Evolutionary conservation across 2,888 invertebrate genomes (phyloP), one percentile per base, ranked within the genome.

Genomic region (Apodemia mormo): DNA sequence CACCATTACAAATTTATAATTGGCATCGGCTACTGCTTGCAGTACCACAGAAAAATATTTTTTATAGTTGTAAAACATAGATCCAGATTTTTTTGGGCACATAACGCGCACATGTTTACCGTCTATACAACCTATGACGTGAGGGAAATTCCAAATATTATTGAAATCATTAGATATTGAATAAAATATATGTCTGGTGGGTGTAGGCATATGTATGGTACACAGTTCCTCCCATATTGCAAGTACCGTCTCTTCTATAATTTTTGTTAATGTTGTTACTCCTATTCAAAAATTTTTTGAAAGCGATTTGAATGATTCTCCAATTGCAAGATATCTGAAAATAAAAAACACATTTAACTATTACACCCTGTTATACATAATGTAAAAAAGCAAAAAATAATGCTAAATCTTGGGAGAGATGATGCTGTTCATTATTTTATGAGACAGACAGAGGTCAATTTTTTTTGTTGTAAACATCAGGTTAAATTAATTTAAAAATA

Each of bases 71-170:
- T 74, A 80, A 74, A 68, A 80, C 69, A 71, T 64, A 43, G 78
- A 80, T 22, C 78, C 80, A 43, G 72, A 71, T 37, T 75, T 69
- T 66, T 71, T 68, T 37, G 81, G 80, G 70, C 78, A 72, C 65
- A 76, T 73, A 22, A 75, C 65, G 68, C 76, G 65, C 9, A 68
- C 30, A 54, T 69, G 69, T 66, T 69, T 81, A n/a, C 80, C 79
- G 73, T 81, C 80, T 7, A 81, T 73, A 8, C 78, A 78, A 49
- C 81, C 80, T 68, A 69, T 74, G 37, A 78, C 74, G 73, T 85
- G 81, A 70, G 82, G 83, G 78, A 84, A 82, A 77, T 69, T 30
- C 78, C 56, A 29, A 10, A 14, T 30, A n/a, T 73, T 69, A 68
- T 76, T 52, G 40, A 67, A 68, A 40, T 61, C 29, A 10, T 43